Conservation (phyloP, 2,797 vertebrate species). For the Oreochromis mossambicus region DNA sequence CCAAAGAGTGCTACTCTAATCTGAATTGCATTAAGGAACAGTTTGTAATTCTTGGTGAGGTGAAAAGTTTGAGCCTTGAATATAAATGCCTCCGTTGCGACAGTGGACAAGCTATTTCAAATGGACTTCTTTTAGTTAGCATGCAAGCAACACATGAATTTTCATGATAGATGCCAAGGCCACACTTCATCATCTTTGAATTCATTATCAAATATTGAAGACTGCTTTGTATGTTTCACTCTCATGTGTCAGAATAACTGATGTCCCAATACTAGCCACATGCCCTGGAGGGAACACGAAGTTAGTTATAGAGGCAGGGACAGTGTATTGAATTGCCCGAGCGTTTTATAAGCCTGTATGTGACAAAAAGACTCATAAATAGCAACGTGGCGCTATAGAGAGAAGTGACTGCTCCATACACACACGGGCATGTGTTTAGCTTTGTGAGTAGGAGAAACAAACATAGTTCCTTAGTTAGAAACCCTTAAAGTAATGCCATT, state of each 20-base stretch:
- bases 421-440: background rate
- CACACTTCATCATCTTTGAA: conserved; percentile 57
- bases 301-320: conserved; percentile 57
- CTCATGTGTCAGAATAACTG: conserved; percentile 63
- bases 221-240: conserved; percentile 62
- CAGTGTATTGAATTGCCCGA: conserved; percentile 58
- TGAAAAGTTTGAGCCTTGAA: conserved; percentile 39
- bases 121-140: conserved; percentile 25
- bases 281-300: conserved; percentile 48
- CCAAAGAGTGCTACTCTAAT: conserved; percentile 4
- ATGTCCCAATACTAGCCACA: conserved; percentile 61
- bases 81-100: conserved; percentile 30
- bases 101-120: background rate
- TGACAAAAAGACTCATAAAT: conserved; percentile 68
- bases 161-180: conserved; percentile 46
- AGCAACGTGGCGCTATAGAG: conserved; percentile 35
- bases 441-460: background rate
- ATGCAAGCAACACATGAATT: conserved; percentile 44
- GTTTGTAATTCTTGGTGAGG: conserved; percentile 3
- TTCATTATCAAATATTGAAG: conserved; percentile 70
- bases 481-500: conserved; percentile 7
- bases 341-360: conserved; percentile 61
- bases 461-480: background rate
- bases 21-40: conserved; percentile 13
- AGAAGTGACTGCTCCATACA: conserved; percentile 16